Evolutionary conservation across 2,888 invertebrate genomes (phyloP).

Genomic region (Thalpophila matura): DNA sequence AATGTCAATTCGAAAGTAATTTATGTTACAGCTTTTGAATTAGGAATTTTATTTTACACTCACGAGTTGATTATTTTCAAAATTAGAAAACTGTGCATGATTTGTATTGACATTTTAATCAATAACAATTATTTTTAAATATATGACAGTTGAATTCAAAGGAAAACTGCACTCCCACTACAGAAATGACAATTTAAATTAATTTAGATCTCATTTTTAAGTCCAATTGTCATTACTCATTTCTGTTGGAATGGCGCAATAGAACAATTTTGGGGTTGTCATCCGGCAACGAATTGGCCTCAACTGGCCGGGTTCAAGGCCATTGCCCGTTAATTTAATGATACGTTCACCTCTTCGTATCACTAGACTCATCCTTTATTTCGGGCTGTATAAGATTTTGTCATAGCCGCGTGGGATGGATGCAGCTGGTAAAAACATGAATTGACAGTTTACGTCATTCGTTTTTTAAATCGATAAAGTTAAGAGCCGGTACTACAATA

Average conservation of each 20-base stretch:
- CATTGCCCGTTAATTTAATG: slow-evolving; percentile 66
- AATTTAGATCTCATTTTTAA: slow-evolving; percentile 47
- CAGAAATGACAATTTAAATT: slow-evolving; percentile 19
- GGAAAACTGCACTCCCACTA: slow-evolving; percentile 33
- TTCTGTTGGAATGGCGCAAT: slow-evolving; percentile 56
- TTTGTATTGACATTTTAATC: background rate
- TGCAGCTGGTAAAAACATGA: background rate
- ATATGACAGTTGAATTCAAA: background rate
- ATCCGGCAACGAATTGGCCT: slow-evolving; percentile 71
- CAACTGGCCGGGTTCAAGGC: slow-evolving; percentile 70
- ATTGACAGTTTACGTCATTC: background rate
- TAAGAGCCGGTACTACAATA: no score
- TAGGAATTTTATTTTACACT: slow-evolving; percentile 4
- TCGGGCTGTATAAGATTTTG: slow-evolving; percentile 25
- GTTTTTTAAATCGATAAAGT: background rate
- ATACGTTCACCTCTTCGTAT: slow-evolving; percentile 64
- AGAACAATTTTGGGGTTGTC: slow-evolving; percentile 69
- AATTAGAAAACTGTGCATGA: background rate
- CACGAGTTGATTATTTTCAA: background rate
- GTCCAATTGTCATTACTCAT: slow-evolving; percentile 57
- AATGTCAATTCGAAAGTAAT: slow-evolving; percentile 42
- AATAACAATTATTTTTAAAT: background rate
- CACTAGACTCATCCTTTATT: slow-evolving; percentile 45
- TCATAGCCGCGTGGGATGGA: slow-evolving; percentile 17
- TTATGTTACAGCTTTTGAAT: slow-evolving; percentile 21